Base-by-base conservation (phyloP, 2,797 vertebrate species). In the Chiroxiphia lanceolata region DNA sequence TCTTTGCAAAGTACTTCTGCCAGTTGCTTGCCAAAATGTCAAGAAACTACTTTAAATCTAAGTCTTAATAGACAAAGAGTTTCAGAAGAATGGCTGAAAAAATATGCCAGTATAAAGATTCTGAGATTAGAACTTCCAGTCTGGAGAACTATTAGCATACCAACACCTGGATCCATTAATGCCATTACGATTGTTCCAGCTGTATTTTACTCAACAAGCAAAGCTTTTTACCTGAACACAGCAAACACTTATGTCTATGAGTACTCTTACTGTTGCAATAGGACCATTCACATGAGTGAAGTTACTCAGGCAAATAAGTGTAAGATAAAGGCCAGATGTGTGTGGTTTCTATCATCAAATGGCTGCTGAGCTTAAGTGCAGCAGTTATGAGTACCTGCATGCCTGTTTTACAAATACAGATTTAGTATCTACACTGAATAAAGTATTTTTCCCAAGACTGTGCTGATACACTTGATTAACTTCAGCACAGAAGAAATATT, bases 391-490 rank as follows among this genome's bases (percentile, higher is more conserved):
- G 65, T 50, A 89, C 50, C 18, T 42, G 25, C 65, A 56, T 69
- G 18, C 38, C 42, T 85, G 25, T 75, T 89, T 81, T 65, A 85
- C 69, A 96, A 89, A 92, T 31, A 95, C 5, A 83, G 54, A 51
- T 38, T 89, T 76, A 54, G 40, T 51, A 88, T 23, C 44, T 76
- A 75, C 59, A 72, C 44, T 20, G 26, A 64, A 70, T 36, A 45
- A 93, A 86, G 68, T 56, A 81, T 57, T 91, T 92, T 93, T 94
- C 92, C 80, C 89, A 95, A 69, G 94, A 48, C 47, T 51, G 33
- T 27, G 19, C 67, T 54, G 59, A 83, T 59, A 54, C 15, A 81
- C 22, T 86, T 71, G 54, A 87, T 45, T 75, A 70, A 42, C 21
- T 80, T 65, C 15, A 70, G 60, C 53, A 80, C 27, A 79, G 61